phyloP scores from a whole-genome alignment of 1,140 invertebrate genomes.

The Drosophila hydei region DNA sequence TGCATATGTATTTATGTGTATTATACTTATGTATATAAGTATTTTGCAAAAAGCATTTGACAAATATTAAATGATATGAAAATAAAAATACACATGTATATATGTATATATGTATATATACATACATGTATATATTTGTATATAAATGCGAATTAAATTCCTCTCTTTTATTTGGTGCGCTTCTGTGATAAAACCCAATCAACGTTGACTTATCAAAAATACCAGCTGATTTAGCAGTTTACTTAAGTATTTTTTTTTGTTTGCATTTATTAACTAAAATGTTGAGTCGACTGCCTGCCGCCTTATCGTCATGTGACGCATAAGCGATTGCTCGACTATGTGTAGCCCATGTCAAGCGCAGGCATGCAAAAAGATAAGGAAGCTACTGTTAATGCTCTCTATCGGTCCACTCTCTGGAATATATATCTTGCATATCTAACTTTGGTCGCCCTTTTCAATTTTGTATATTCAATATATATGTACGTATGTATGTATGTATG shows the following conservation, averaged over 20 bases:
- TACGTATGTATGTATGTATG: too few species aligned
- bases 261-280: conserved; percentile 14
- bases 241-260: conserved; percentile 21
- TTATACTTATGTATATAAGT: conserved; percentile 7
- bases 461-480: too few species aligned
- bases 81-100: conserved; percentile 3
- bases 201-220: conserved; percentile 16
- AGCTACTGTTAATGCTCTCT: not conserved
- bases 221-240: conserved; percentile 24
- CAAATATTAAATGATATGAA: conserved; percentile 43
- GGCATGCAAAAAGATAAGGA: conserved; percentile 14
- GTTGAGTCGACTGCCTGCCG: conserved; percentile 13
- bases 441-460: too few species aligned
- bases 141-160: conserved; percentile 8
- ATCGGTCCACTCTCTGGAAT: not conserved
- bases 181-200: conserved; percentile 13
- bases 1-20: not conserved
- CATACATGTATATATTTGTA: too few species aligned
- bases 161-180: conserved; percentile 12
- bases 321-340: conserved; percentile 44
- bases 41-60: conserved; percentile 35
- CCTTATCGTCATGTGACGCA: conserved; percentile 61
- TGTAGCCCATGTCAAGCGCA: conserved; percentile 35
- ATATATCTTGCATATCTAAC: too few species aligned
- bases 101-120: not conserved